Base-by-base conservation (phyloP, 2,888 invertebrate genomes). In the Lasioglossum lativentre region DNA sequence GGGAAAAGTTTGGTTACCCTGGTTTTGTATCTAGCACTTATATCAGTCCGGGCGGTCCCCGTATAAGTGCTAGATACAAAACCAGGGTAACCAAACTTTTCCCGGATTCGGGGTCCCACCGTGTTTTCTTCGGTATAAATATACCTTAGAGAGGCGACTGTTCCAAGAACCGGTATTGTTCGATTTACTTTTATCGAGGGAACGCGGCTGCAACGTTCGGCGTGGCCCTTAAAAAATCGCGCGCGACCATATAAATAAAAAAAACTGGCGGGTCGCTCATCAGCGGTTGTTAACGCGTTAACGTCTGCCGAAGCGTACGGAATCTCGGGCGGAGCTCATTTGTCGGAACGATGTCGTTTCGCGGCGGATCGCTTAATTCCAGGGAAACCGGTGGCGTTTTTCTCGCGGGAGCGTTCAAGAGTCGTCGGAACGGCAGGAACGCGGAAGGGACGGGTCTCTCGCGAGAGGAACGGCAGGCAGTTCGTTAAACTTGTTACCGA, bases 401-500 rank as follows among this genome's bases (percentile, higher is more conserved):
- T 85, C 85, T 75, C 38, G 66, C 38, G 66, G 66, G 59, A 8
- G 19, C 42, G 16, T 19, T 30, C 40, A 71, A 56, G 42, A 38
- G 16, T 10, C 52, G 19, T 12, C 8, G 77, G 83, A 71, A 71
- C 45, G 70, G 74, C 52, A 30, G 78, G 66, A 88, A 90, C 88
- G 86, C 88, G 89, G 90, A 90, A 90, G 88, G 83, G 86, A 86
- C 75, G 78, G 42, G 38, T 38, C 66, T 38, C 66, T 79, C 38
- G 80, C 75, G 86, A 83, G 82, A 12, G 80, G 85, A 85, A 86
- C 66, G 66, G 81, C 90, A 89, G 66, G 81, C 90, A 89, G 90
- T 90, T 90, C 89, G 87, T 90, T 90, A 90, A 90, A 90, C 90
- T 89, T 87, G 90, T 90, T 90, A 86, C 89, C 81, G 89, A 90